These are phyloP conservation scores for Helobdella robusta DNA, from an alignment of 2,888 invertebrate species.

Conservation along the genomic window DNA sequence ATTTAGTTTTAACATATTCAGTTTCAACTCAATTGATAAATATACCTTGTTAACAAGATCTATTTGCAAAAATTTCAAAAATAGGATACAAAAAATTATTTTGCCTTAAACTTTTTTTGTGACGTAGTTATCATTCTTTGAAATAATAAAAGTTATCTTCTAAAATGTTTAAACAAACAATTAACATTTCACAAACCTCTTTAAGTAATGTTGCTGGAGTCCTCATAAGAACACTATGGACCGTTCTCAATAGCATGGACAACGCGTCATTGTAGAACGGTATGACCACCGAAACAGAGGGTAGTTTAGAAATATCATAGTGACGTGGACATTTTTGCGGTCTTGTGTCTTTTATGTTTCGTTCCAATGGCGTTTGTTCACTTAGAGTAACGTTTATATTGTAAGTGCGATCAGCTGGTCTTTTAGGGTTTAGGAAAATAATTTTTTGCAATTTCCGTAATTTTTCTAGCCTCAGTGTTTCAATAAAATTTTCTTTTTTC, in stretches of 20 bases:
- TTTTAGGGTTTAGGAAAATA: slow-evolving; percentile 31
- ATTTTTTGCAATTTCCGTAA: slow-evolving; percentile 11
- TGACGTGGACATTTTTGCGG: slow-evolving; percentile 28
- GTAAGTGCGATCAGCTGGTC: slow-evolving; percentile 35
- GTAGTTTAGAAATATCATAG: slow-evolving; percentile 30
- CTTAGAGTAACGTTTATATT: slow-evolving; percentile 37
- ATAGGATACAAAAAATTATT: too few relatives aligned
- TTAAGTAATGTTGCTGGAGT: slow-evolving; percentile 35
- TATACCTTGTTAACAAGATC: too few relatives aligned
- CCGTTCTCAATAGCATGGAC: slow-evolving; percentile 43
- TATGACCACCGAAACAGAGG: slow-evolving; percentile 35
- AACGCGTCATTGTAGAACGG: slow-evolving; percentile 41
- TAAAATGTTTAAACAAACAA: background rate
- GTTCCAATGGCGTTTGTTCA: slow-evolving; percentile 33
- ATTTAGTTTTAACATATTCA: too few relatives aligned
- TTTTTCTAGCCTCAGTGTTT: slow-evolving; percentile 12
- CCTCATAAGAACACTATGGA: slow-evolving; percentile 36
- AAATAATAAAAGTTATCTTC: too few relatives aligned
- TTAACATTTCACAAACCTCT: slow-evolving; percentile 15
- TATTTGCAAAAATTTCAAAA: too few relatives aligned
- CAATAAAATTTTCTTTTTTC: background rate
- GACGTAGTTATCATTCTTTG: too few relatives aligned
- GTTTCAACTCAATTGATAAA: too few relatives aligned
- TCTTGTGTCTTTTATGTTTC: slow-evolving; percentile 33
- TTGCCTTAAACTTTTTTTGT: too few relatives aligned